Base-by-base conservation (phyloP, 2,888 invertebrate species). In the Spilarctia lutea region DNA sequence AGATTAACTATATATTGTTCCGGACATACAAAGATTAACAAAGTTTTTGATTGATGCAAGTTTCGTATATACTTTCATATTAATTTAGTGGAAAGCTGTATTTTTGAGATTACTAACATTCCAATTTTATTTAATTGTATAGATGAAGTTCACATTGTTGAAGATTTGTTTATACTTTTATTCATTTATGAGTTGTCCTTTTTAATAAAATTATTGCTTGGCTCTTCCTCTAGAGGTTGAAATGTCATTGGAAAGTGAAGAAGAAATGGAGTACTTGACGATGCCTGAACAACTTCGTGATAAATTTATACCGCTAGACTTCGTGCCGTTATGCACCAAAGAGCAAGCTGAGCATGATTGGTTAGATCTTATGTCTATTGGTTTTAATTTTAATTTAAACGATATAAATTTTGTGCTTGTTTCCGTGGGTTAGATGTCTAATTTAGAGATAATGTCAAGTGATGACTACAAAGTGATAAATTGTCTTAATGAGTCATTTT, bases 201-300 rank as follows among this genome's bases (percentile, higher is more conserved):
- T 27, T 60, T 60, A 60, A n/a, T 27, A 42, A 30, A 45, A 7
- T 16, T 63, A 68, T 30, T 42, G 18, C 30, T 0, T 68, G 20
- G 33, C 33, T 42, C 2, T 63, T 45, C 24, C 35, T 80, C 4
- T 70, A 93, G 92, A 89, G 73, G 18, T 91, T 4, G 92, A 92
- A 79, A 88, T 90, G 85, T 81, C 88, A 0, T 73, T 88, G 2
- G 94, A 93, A 48, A 80, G 78, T 3, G 93, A 94, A 76, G 93
- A 93, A 78, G 94, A 92, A 71, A 78, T 85, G 0, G 86, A 82
- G 45, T 95, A 89, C 72, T 72, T 92, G 20, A 73, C 79, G 1
- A 92, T 92, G 90, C 95, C 95, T 0, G 93, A 94, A 16, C 89
- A 89, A 69, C 84, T 95, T 3, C 89, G 88, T 33, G 94, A 95